Evolutionary conservation across 2,888 invertebrate species (phyloP).

Genomic region (Macropis europaea): DNA sequence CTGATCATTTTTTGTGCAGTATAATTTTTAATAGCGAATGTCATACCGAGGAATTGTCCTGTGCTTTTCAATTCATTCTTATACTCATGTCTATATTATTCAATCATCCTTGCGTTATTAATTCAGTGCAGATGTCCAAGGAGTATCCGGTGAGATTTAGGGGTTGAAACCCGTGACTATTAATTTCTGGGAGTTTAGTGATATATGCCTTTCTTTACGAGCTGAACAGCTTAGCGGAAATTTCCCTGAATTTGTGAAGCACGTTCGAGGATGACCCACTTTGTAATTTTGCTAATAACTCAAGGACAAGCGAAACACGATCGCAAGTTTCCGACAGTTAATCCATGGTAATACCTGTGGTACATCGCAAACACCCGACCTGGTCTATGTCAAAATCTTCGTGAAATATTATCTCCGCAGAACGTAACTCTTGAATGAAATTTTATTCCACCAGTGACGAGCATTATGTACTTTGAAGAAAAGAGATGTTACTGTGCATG

Average conservation of each 20-base stretch:
- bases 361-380: neutral
- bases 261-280: conserved; percentile 22
- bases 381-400: neutral
- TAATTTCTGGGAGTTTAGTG: neutral
- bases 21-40: too few species aligned
- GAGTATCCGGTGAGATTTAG: neutral
- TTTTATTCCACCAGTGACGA: too few species aligned
- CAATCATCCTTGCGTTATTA: too few species aligned
- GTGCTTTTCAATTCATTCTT: too few species aligned
- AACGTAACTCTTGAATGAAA: too few species aligned
- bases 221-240: conserved; percentile 22
- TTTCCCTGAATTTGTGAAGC: conserved; percentile 13
- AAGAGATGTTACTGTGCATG: too few species aligned
- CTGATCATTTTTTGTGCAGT: too few species aligned
- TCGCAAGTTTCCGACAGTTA: neutral
- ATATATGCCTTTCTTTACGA: conserved; percentile 21
- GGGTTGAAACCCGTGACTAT: neutral
- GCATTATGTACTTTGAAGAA: too few species aligned
- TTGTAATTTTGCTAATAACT: conserved; percentile 31
- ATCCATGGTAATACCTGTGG: neutral
- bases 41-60: too few species aligned
- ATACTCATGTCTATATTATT: too few species aligned
- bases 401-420: neutral
- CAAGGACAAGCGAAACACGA: conserved; percentile 15
- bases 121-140: neutral